Conservation (phyloP, 1,140 invertebrate species). For the Pomacea maculata region DNA sequence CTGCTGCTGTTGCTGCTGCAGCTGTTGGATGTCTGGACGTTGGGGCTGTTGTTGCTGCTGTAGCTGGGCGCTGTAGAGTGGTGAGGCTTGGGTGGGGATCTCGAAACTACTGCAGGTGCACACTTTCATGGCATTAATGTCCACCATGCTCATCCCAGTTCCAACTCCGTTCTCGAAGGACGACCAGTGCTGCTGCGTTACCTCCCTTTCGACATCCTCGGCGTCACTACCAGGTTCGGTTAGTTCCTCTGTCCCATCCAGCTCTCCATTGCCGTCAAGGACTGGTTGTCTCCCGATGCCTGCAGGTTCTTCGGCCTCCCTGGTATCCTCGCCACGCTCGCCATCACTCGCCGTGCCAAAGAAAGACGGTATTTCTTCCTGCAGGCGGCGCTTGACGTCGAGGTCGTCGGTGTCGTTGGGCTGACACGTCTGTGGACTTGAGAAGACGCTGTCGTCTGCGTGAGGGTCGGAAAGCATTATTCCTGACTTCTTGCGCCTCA, state of each 20-base stretch:
- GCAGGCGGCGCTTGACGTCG: too few species aligned
- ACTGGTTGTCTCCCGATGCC: too few species aligned
- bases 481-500: too few species aligned
- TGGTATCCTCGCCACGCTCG: too few species aligned
- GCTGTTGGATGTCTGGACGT: not conserved
- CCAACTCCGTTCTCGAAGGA: slow-evolving; percentile 2
- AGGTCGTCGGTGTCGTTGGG: too few species aligned
- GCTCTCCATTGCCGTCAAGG: not conserved
- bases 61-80: slow-evolving; percentile 3
- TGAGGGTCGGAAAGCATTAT: too few species aligned
- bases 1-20: slow-evolving; percentile 2
- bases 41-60: slow-evolving; percentile 14
- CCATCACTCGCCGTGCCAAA: too few species aligned
- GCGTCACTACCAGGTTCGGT: not conserved
- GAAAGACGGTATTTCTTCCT: too few species aligned
- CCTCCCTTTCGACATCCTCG: not conserved
- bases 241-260: not conserved
- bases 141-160: not conserved
- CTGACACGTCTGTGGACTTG: too few species aligned
- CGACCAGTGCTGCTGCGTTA: not conserved
- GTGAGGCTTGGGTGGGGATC: not conserved
- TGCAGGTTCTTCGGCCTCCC: too few species aligned
- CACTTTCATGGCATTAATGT: not conserved
- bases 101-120: not conserved
- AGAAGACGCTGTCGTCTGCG: too few species aligned